phyloP scores from a whole-genome alignment of 2,888 invertebrate species.

The Cephus pulcher region DNA sequence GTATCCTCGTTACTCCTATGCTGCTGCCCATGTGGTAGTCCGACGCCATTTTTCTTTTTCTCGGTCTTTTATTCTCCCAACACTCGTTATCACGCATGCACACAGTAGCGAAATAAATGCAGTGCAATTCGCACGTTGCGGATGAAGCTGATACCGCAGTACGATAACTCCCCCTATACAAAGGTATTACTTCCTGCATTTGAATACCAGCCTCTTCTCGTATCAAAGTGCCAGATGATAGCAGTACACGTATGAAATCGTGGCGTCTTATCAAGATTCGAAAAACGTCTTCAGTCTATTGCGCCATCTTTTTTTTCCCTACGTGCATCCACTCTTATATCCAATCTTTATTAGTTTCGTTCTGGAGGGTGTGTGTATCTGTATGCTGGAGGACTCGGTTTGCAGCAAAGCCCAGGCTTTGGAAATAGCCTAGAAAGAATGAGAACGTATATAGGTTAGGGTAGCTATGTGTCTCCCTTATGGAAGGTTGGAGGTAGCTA shows the following conservation, averaged over 20 bases:
- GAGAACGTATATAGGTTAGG: neutral
- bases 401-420: neutral
- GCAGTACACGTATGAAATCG: neutral
- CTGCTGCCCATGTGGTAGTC: neutral
- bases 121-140: neutral
- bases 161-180: neutral
- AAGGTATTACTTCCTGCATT: neutral
- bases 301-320: neutral
- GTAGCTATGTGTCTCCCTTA: neutral
- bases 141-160: neutral
- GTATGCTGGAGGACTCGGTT: neutral
- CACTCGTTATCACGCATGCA: neutral
- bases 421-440: neutral
- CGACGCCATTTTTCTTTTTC: neutral
- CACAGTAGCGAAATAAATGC: neutral
- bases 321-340: neutral
- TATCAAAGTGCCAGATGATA: neutral
- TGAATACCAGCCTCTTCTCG: neutral
- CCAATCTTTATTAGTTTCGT: neutral
- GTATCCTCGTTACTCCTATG: neutral
- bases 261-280: neutral
- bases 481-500: neutral
- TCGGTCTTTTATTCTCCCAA: neutral
- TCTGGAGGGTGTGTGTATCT: neutral
- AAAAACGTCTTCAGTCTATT: neutral